Evolutionary conservation across 2,113 vertebrate genomes (phyloP), one percentile per base, ranked within the genome.

Genomic region (Dissostichus mawsoni): DNA sequence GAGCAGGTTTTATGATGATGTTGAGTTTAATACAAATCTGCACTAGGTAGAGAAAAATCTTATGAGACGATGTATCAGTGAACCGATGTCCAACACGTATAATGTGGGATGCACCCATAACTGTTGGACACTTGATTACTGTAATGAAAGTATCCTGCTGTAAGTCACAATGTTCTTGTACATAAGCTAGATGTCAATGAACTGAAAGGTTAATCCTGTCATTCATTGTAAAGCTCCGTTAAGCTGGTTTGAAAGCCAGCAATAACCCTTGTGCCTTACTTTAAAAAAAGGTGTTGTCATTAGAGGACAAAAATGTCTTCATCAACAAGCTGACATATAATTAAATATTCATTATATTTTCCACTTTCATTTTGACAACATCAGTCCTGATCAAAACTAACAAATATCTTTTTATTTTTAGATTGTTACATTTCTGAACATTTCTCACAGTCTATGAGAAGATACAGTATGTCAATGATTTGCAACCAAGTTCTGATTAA

Each of bases 1-100:
- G 14, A 56, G 23, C 59, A 17, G 55, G 33, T 52, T 76, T 87
- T 58, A 77, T 72, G 68, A 64, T 50, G 11, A 52, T 48, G 5
- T 17, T 69, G 33, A 58, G 33, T n/a, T 66, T 66, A 66, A 78
- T 74, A 70, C 41, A 23, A 13, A 36, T 36, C 62, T 72, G 67
- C 56, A 55, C 55, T 11, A 48, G 59, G 53, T n/a, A 48, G 47
- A 47, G 18, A 58, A 53, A 33, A 8, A 1, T 74, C 18, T 73
- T 61, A 45, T 23, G 13, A 20, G 45, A 47, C 36, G 11, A 48
- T 59, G 2, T 58, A 52, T 23, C 20, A 4, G 44, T 25, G 8
- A 48, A 56, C 7, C 61, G 0, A 47, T 61, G 14, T 55, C 17
- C 36, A 52, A 47, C 63, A 41, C 8, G 25, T 41, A 58, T 56